Base-by-base conservation (phyloP, 2,797 vertebrate species). In the Gymnopithys bicolor region DNA sequence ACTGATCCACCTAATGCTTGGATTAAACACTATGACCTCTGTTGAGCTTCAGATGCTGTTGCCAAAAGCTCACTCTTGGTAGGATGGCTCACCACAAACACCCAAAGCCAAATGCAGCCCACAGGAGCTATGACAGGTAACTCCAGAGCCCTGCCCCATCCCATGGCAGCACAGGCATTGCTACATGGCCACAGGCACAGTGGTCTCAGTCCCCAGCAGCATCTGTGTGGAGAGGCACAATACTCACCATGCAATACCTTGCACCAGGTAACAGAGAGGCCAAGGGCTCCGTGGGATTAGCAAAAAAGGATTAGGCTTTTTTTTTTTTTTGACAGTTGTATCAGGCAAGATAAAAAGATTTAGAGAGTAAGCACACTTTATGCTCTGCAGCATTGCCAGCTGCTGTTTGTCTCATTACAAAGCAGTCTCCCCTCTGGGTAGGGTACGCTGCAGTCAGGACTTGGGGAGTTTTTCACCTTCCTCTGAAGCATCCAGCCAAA, bases 401-500 rank as follows among this genome's bases (percentile, higher is more conserved):
- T 84, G 69, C 77, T 90, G 69, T 37, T 87, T n/a, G 53, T 80
- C 60, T 66, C 49, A 53, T 63, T 53, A 78, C 56, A 75, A 58
- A 66, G 17, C 59, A 28, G 62, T 10, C 27, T 86, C 70, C 76
- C 37, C 48, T 81, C n/a, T 1, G 3, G 67, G 70, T 2, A 73
- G 52, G 80, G 66, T 6, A 68, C 60, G 76, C 67, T 41, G 63
- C 63, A 84, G 76, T 23, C 10, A 3, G 60, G 62, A 69, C 70
- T 5, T 46, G 60, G 85, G 67, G 87, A 94, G 30, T 49, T 90
- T 91, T 87, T 71, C 73, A 96, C 95, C 94, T 96, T 96, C 96
- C 96, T 97, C 95, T 96, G 95, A 96, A 97, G 95, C 96, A 97
- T 96, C 95, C 94, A 93, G 93, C 95, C 18, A 2, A 28, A 63